Base-by-base conservation (phyloP, 1,140 invertebrate species). In the Contarinia nasturtii region DNA sequence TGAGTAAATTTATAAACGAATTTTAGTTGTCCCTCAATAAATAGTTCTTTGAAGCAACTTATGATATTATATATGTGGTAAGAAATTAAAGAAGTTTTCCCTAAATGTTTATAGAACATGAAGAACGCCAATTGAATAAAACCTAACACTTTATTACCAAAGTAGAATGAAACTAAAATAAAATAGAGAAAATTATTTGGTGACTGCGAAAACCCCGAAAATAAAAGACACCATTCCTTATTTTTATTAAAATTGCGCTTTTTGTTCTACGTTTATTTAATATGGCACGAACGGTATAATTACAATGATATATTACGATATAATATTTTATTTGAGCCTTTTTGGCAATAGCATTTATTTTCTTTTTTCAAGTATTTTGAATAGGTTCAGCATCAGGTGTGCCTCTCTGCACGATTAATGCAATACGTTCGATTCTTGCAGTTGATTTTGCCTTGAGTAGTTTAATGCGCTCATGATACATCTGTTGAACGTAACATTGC, bases 391-490 rank as follows among this genome's bases (percentile, higher is more conserved):
- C 70, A 63, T 86, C 84, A 50, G 85, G 85, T 53, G 73, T 78
- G 63, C 85, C 86, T 58, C 83, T 79, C 67, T 88, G 82, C 60
- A 82, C 71, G 56, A 92, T 69, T 48, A 87, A 68, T 68, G 89
- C 90, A 55, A 87, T 82, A 57, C 86, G 79, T 67, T 91, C 86
- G 61, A 79, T 80, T 53, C 83, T 79, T 65, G 83, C 79, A 56
- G 79, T 75, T 56, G 91, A 84, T 74, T 88, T 89, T 72, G 77
- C 84, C 66, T 90, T 85, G 57, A 90, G 74, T 54, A 75, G 76
- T 65, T 82, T 84, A 53, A 88, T 79, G 67, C 74, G 76, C 66
- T 91, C 86, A 62, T 79, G 79, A 74, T 74, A 86, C 58, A 75
- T 78, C 86, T 49, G 45, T 46, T 33, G 45, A 53, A 50, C 45